Evolutionary conservation across 2,797 vertebrate genomes (phyloP), one percentile per base, ranked within the genome.

Genomic region (Hydrocynus forskahlii): DNA sequence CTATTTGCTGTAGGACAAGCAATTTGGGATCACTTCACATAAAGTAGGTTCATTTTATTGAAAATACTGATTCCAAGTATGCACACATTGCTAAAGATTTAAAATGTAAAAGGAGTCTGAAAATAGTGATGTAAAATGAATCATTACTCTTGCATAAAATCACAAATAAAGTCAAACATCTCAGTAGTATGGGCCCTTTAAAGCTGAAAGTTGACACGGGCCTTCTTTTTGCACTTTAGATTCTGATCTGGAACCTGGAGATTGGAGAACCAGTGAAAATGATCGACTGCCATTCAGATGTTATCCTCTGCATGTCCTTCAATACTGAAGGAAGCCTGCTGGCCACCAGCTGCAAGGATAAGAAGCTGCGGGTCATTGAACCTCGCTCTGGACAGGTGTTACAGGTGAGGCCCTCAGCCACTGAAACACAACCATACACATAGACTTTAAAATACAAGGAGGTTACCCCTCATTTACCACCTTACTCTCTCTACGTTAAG

Each of bases 241-340:
- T 99, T 75, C 94, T 99, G 85, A 99, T 99, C 92, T 99, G 98
- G 98, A 99, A 99, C 93, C 93, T 99, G 93, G 97, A 99, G 14
- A 92, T 96, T 0, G 98, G 96, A 0, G 98, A 99, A 87, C 97
- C 98, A 0, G 97, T 99, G 88, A 99, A 99, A 88, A 98, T 99
- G 97, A 98, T 99, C 0, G 98, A 99, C 90, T 99, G 98, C 89
- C 98, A 99, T 93, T 90, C 93, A 0, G 98, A 99, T 0, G 98
- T 99, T 88, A 95, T 99, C 91, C 96, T 99, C 81, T 98, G 96
- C 91, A 94, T 99, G 96, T 98, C 97, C 87, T 99, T 99, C 92
- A 99, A 99, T 91, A 95, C 95, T 0, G 96, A 99, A 0, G 98
- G 98, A 79, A 98, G 98, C 91, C 94, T 99, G 68, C 87, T 99